These are phyloP conservation scores for Parauchenoglanis ngamensis DNA, from an alignment of 2,797 vertebrate genomes.

Conservation along the genomic window DNA sequence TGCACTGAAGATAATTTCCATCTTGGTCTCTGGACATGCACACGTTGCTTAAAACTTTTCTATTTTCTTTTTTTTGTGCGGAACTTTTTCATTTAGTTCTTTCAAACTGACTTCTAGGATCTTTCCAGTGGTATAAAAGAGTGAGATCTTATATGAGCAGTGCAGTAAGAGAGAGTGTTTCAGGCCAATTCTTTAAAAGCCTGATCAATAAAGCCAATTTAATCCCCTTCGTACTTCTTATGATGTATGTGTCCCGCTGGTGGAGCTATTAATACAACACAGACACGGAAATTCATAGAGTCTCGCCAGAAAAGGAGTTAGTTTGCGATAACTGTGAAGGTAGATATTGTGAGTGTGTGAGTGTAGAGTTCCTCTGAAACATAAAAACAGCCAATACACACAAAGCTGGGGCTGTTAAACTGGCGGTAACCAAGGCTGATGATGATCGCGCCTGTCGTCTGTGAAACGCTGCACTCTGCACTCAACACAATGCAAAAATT, in stretches of 20 bases:
- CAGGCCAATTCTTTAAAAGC: conserved; percentile 68
- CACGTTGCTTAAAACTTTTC: neutral
- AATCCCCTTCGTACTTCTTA: conserved; percentile 64
- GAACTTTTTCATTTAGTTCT: neutral
- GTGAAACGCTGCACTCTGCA: neutral
- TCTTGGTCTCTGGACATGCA: neutral
- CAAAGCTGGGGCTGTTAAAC: neutral
- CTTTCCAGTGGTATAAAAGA: neutral
- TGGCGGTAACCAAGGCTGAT: neutral
- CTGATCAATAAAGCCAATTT: conserved; percentile 71
- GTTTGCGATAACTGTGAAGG: neutral
- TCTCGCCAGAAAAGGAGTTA: neutral
- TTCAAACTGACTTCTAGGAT: neutral
- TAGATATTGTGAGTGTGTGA: neutral
- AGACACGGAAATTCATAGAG: neutral
- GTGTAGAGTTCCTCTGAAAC: neutral
- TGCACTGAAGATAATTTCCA: neutral
- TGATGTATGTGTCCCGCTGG: conserved; percentile 2
- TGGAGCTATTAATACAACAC: conserved; percentile 17
- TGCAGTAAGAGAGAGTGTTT: neutral
- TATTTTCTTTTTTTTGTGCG: neutral
- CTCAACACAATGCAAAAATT: neutral
- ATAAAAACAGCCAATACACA: neutral
- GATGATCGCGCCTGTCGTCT: neutral
- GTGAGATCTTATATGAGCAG: conserved; percentile 5